Evolutionary conservation across 2,888 invertebrate species (phyloP).

Genomic region (Eueremaeus valkanovi): DNA sequence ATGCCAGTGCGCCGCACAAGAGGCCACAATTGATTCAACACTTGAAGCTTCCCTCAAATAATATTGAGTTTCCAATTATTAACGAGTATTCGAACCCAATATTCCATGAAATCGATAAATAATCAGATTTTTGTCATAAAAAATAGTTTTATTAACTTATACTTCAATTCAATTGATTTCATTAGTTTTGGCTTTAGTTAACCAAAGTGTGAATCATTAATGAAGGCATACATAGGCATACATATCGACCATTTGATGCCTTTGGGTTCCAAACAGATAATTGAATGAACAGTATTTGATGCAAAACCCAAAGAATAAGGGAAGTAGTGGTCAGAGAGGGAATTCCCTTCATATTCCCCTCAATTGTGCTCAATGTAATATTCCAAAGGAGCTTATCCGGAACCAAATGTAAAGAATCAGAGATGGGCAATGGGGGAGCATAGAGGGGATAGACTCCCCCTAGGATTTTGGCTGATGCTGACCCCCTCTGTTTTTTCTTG

Average conservation of each 20-base stretch:
- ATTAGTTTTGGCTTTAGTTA: not conserved
- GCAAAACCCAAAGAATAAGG: not conserved
- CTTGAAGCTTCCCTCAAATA: not conserved
- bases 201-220: not conserved
- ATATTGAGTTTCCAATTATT: conserved; percentile 1
- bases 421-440: too few species aligned
- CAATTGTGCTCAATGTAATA: too few species aligned
- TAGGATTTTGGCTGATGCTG: too few species aligned
- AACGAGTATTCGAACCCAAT: not conserved
- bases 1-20: not conserved
- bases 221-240: too few species aligned
- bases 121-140: not conserved
- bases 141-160: conserved; percentile 1
- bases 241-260: not conserved
- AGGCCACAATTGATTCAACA: not conserved
- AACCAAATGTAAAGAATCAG: too few species aligned
- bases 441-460: too few species aligned
- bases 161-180: conserved; percentile 18
- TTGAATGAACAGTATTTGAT: not conserved
- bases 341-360: too few species aligned
- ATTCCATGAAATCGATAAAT: conserved; percentile 10
- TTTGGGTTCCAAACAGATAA: not conserved
- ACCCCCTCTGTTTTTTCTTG: too few species aligned
- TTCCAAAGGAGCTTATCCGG: too few species aligned
- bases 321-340: too few species aligned